phyloP scores from a whole-genome alignment of 2,797 vertebrate species.

The Poecilia wingei region DNA sequence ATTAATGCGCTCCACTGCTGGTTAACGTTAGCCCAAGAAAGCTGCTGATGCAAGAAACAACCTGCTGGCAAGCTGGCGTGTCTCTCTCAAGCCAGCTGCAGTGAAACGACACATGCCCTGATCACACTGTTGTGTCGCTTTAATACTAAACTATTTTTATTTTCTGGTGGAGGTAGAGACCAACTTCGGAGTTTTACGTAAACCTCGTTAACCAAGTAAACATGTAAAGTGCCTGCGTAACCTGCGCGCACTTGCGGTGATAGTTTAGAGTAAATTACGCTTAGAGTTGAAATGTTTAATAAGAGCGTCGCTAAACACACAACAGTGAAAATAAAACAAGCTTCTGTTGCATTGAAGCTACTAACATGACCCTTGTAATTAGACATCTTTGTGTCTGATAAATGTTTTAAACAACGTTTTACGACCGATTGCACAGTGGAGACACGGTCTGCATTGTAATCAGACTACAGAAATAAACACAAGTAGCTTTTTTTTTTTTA shows the following conservation, averaged over 20 bases:
- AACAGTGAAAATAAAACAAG: not conserved
- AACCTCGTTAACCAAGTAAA: slow-evolving; percentile 41
- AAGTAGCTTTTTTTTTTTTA: slow-evolving; percentile 17
- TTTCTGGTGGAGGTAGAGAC: not conserved
- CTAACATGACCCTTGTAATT: not conserved
- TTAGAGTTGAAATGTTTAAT: slow-evolving; percentile 8
- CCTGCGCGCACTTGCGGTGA: slow-evolving; percentile 16
- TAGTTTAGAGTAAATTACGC: slow-evolving; percentile 44
- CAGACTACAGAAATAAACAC: slow-evolving; percentile 58
- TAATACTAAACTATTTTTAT: not conserved
- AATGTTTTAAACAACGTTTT: slow-evolving; percentile 52
- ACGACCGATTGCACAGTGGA: slow-evolving; percentile 36
- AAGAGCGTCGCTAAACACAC: not conserved
- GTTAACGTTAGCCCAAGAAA: slow-evolving; percentile 59
- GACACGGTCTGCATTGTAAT: slow-evolving; percentile 66
- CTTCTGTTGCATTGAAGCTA: not conserved
- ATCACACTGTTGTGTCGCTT: not conserved
- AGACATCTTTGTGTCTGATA: slow-evolving; percentile 22
- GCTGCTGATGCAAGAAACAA: slow-evolving; percentile 77
- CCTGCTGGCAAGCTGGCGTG: slow-evolving; percentile 57
- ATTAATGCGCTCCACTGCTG: slow-evolving; percentile 41
- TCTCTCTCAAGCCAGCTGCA: slow-evolving; percentile 51
- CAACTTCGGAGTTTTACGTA: slow-evolving; percentile 6
- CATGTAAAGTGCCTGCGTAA: slow-evolving; percentile 38
- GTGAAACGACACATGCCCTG: slow-evolving; percentile 26